Evolutionary conservation across 1,140 invertebrate genomes (phyloP).

Genomic region (Drosophila truncata): DNA sequence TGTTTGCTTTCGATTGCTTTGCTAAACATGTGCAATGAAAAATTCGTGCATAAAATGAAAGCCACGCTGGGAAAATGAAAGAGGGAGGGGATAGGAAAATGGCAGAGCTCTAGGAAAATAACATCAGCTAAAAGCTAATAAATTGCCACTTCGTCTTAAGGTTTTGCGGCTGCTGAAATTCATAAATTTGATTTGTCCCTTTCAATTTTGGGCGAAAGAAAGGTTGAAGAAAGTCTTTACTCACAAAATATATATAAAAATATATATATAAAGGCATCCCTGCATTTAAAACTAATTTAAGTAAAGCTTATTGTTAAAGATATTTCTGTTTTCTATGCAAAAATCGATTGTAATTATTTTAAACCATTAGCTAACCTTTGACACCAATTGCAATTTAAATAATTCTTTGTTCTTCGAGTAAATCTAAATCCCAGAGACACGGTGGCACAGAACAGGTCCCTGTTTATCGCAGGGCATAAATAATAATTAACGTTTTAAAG

Average conservation of each 20-base stretch:
- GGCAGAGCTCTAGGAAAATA: constrained; percentile 29
- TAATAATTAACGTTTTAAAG: constrained; percentile 43
- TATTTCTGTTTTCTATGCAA: too few species aligned
- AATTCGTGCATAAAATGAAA: constrained; percentile 53
- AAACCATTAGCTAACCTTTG: too few species aligned
- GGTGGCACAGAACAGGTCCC: background rate
- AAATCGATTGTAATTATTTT: too few species aligned
- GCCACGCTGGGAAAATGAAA: constrained; percentile 15
- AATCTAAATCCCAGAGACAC: background rate
- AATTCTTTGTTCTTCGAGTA: background rate
- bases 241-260: background rate
- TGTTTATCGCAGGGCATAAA: constrained; percentile 32
- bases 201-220: constrained; percentile 12
- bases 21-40: constrained; percentile 56
- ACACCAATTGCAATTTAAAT: background rate
- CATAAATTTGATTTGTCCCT: constrained; percentile 39
- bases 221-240: background rate
- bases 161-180: constrained; percentile 25
- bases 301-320: too few species aligned
- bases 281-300: background rate
- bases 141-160: constrained; percentile 31
- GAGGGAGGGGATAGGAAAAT: background rate
- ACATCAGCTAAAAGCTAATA: constrained; percentile 34
- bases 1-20: constrained; percentile 58
- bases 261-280: too few species aligned